Base-by-base conservation (phyloP, 2,113 vertebrate species). In the Malurus melanocephalus region DNA sequence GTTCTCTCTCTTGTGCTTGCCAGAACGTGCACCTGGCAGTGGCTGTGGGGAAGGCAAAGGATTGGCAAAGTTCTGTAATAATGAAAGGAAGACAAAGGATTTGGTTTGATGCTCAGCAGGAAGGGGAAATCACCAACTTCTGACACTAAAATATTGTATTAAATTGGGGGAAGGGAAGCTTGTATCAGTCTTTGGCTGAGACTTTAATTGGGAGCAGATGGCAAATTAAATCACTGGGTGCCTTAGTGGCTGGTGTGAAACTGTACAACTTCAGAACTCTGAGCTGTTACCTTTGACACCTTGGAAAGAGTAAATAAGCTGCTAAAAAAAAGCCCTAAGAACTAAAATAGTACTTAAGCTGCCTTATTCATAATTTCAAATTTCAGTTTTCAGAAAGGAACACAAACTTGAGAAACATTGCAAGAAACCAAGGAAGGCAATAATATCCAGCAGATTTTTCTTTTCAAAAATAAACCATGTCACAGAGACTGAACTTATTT, bases 141-240 rank as follows among this genome's bases (percentile, higher is more conserved):
- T 92, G 71, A 89, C 27, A 26, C 33, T 30, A 8, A 84, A 90
- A 82, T 92, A 82, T 73, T 92, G 65, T 74, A 94, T 83, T 91
- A 72, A 92, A 81, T 30, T 49, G 51, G 38, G 86, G 72, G 80
- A 57, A 71, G 78, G 77, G 84, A 60, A 27, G 59, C 23, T 76
- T 33, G 14, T 88, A 51, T 92, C 83, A 65, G 73, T 84, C 76
- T 60, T 57, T 81, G 62, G 46, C 59, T 68, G 45, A 68, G 87
- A 24, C 46, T 90, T 92, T 88, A 93, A 93, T 85, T 79, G 87
- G 40, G 62, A 95, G 81, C 94, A 95, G 95, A 90, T 95, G 95
- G 92, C 65, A 82, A 32, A 94, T 93, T 81, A 92, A 92, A 82
- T 90, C 89, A n/a, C 78, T 90, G 59, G 32, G 4, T 81, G 86